Evolutionary conservation across 2,888 invertebrate genomes (phyloP).

Genomic region (Eueremaeus valkanovi): DNA sequence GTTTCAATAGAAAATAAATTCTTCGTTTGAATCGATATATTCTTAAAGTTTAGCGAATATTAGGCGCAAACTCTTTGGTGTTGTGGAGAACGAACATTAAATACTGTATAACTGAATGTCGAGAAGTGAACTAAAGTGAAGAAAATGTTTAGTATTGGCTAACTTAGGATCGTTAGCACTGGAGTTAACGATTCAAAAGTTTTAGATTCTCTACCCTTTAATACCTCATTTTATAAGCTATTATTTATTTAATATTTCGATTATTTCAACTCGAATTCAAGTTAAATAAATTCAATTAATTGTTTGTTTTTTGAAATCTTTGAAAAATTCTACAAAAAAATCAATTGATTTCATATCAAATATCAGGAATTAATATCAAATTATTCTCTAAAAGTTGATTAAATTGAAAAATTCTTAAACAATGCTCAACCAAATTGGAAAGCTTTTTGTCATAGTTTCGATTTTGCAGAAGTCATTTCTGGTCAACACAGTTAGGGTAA

Average conservation of each 20-base stretch:
- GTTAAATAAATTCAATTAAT: too few relatives aligned
- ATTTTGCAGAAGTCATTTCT: not conserved
- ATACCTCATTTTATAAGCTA: not conserved
- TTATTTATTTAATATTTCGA: not conserved
- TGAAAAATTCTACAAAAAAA: not conserved
- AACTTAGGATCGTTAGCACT: not conserved
- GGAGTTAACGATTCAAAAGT: not conserved
- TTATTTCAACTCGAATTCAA: not conserved
- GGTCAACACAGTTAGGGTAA: not conserved
- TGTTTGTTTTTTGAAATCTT: not conserved
- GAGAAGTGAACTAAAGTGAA: not conserved
- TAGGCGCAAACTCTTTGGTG: not conserved
- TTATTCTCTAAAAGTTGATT: too few relatives aligned
- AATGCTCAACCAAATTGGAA: not conserved
- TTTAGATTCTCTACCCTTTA: not conserved
- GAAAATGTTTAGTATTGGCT: conserved; percentile 9
- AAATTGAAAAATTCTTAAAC: too few relatives aligned
- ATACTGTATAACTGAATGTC: not conserved
- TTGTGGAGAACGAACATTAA: not conserved
- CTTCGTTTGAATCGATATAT: not conserved
- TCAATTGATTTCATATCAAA: not conserved
- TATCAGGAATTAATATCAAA: too few relatives aligned
- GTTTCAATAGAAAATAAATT: not conserved
- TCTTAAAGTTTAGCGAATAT: not conserved
- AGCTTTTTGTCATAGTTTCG: not conserved